These are phyloP conservation scores for Tethea ocularis DNA, from an alignment of 2,888 invertebrate species.

Conservation along the genomic window DNA sequence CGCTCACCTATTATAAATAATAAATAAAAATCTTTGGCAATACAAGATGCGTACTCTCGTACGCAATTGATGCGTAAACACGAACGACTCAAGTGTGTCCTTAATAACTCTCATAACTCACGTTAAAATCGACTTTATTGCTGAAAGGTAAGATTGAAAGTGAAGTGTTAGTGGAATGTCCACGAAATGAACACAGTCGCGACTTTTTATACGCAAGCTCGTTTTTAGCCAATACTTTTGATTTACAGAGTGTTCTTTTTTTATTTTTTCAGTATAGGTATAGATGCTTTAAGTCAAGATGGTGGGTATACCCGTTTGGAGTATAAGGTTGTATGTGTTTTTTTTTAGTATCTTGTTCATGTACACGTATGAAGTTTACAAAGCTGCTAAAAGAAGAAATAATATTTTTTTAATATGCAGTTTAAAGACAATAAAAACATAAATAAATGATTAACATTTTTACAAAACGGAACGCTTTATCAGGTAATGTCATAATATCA, in stretches of 20 bases:
- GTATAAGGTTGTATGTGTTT: too few relatives aligned
- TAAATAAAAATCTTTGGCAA: constrained; percentile 17
- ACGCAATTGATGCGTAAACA: constrained; percentile 79
- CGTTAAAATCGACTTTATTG: constrained; percentile 32
- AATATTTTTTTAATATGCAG: too few relatives aligned
- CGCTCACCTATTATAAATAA: neutral
- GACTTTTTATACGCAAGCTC: constrained; percentile 63
- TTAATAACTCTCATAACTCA: constrained; percentile 44
- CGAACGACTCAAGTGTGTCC: constrained; percentile 65
- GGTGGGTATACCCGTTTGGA: neutral
- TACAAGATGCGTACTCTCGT: constrained; percentile 33
- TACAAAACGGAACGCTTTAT: too few relatives aligned
- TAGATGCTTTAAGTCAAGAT: too few relatives aligned
- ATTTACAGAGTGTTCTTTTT: constrained; percentile 53
- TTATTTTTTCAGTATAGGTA: neutral
- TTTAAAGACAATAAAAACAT: too few relatives aligned
- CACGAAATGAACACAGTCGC: constrained; percentile 78
- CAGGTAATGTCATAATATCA: too few relatives aligned
- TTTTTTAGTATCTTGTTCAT: too few relatives aligned
- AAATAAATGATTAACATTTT: too few relatives aligned
- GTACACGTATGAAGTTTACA: too few relatives aligned
- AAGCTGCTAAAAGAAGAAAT: too few relatives aligned
- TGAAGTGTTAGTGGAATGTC: constrained; percentile 45
- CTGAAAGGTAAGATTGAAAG: constrained; percentile 24
- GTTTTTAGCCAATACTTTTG: constrained; percentile 74